Base-by-base conservation (phyloP, 2,797 vertebrate species). In the Sebastes paucispinis region DNA sequence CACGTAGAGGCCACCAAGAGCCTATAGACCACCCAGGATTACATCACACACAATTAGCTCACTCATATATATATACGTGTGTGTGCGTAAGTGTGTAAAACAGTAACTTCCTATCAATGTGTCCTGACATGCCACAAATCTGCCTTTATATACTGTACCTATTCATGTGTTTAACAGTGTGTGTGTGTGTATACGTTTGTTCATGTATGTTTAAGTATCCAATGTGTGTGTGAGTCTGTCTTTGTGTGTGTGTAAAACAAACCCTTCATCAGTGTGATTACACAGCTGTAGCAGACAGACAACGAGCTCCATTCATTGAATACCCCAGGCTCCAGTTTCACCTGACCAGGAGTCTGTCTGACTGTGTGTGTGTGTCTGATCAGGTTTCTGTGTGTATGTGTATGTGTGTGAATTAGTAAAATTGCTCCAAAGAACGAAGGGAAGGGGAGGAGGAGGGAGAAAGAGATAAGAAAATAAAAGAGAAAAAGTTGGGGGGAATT, bases 241-340 rank as follows among this genome's bases (percentile, higher is more conserved):
- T 50, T 50, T 75, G 54, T 76, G 43, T 82, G 69, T 76, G 84
- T 67, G 47, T 84, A 85, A 86, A 85, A 91, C 87, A 88, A 92
- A 77, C 86, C 89, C 79, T 70, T 90, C 88, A 90, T 91, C 90
- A 90, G 83, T 79, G 81, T 92, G 93, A 92, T 94, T 94, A 92
- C 88, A 94, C 93, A 93, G 93, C 92, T 94, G 94, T 74, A 87
- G 81, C 66, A 81, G 78, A 86, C 86, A 84, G 77, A 95, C 93
- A 95, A 94, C 87, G 79, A 84, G 67, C 83, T 85, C 91, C 84
- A 93, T 95, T 95, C 93, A 95, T 91, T 68, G 69, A 54, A 66
- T 82, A 84, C 79, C 55, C 83, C 58, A 73, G 86, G 81, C 84
- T 93, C 84, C 76, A 83, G 84, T 93, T 94, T 92, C 92, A 94